Evolutionary conservation across 2,113 vertebrate species (phyloP), one percentile per base, ranked within the genome.

Genomic region (Nibea albiflora): DNA sequence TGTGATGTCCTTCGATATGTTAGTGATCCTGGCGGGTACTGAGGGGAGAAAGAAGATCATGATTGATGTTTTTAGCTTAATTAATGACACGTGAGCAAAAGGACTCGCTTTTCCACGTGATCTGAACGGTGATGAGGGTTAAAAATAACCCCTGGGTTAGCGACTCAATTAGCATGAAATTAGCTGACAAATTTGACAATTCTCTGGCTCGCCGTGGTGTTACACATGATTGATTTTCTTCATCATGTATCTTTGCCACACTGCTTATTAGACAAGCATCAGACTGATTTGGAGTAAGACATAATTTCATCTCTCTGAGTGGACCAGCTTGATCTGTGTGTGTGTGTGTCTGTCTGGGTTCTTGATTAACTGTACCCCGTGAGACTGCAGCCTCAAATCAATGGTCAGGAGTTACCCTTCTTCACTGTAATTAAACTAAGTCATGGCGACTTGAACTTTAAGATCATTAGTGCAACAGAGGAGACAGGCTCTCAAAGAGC

Each of bases 11-110:
- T 95, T 94, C 74, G 98, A 98, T 91, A 99, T 97, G 90, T 99
- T 96, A 3, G 89, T 95, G 94, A 99, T 99, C 95, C 96, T 96
- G 16, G 98, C 97, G 74, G 98, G 98, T 78, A 99, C 98, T 99
- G 94, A 56, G 90, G 88, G 74, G 35, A 73, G 88, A 77, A 49
- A 58, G 31, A 47, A 79, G 80, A 85, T 26, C 11, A 42, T 66
- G 78, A 91, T 83, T 87, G 70, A 83, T 85, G 79, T 46, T 78
- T 88, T 84, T 15, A 62, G 63, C 61, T 70, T 84, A 76, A 81
- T 83, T 86, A 85, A 85, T 75, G 85, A 71, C 74, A 87, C 24
- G 39, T 69, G 72, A 83, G 78, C 65, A 63, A 78, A 78, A 70
- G 53, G 66, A 35, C 58, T 72, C 5, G 5, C 78, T 44, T 24